These are phyloP conservation scores for Oscheius sp. DNA, from an alignment of 1,140 invertebrate species.

Conservation along the genomic window DNA sequence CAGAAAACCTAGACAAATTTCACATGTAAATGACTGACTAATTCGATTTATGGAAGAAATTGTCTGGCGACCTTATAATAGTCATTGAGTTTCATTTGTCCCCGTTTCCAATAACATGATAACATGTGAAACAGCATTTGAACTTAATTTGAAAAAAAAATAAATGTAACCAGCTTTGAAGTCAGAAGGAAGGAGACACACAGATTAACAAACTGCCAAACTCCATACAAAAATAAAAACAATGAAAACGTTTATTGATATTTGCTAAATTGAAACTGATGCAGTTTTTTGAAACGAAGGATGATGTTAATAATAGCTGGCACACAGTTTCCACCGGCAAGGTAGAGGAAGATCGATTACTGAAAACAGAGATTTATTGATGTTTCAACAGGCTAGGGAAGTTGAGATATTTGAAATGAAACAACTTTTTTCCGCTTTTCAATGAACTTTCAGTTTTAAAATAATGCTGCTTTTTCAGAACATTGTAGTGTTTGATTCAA, in stretches of 20 bases:
- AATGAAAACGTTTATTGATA: not conserved
- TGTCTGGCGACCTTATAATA: too few relatives aligned
- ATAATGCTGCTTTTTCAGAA: not conserved
- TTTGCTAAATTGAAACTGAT: not conserved
- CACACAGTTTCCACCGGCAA: conserved; percentile 24
- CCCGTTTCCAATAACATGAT: too few relatives aligned
- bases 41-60: too few relatives aligned
- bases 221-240: too few relatives aligned
- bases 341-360: conserved; percentile 13
- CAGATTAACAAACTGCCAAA: not conserved
- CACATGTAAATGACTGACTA: too few relatives aligned
- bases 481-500: not conserved
- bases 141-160: too few relatives aligned
- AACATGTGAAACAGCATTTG: too few relatives aligned
- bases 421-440: too few relatives aligned
- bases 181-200: not conserved
- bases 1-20: too few relatives aligned
- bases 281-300: not conserved
- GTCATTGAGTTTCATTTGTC: too few relatives aligned
- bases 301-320: conserved; percentile 6
- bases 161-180: not conserved
- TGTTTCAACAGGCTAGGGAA: not conserved
- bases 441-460: too few relatives aligned
- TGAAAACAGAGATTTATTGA: conserved; percentile 3
- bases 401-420: not conserved